These are phyloP conservation scores for Sycophila texana DNA, from an alignment of 2,888 invertebrate species.

Conservation along the genomic window DNA sequence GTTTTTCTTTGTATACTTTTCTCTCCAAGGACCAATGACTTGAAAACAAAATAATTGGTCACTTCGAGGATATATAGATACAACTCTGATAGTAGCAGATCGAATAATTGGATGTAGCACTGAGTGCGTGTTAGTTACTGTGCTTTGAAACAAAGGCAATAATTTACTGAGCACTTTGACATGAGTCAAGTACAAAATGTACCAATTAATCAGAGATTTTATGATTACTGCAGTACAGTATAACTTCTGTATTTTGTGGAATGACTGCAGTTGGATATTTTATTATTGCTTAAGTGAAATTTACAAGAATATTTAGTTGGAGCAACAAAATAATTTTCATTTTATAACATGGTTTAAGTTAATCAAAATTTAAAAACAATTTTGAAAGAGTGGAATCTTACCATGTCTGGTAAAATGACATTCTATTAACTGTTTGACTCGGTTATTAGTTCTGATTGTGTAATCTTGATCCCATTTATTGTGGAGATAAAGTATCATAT, in stretches of 20 bases:
- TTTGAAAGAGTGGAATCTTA: constrained; percentile 21
- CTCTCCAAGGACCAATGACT: too few relatives aligned
- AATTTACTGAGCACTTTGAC: constrained; percentile 16
- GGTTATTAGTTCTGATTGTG: constrained; percentile 33
- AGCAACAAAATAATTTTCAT: background rate
- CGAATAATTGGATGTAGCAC: background rate
- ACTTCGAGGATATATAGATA: too few relatives aligned
- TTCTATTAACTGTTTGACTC: constrained; percentile 35
- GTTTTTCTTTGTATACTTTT: background rate
- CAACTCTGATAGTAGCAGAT: background rate
- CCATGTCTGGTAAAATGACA: constrained; percentile 9
- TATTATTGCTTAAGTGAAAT: too few relatives aligned
- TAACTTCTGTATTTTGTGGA: background rate
- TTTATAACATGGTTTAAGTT: too few relatives aligned
- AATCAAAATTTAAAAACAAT: background rate
- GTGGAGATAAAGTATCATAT: constrained; percentile 8
- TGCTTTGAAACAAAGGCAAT: constrained; percentile 17
- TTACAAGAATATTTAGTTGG: background rate
- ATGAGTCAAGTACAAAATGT: constrained; percentile 17
- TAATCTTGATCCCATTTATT: constrained; percentile 44
- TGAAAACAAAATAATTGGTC: too few relatives aligned
- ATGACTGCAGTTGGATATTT: too few relatives aligned
- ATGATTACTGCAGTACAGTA: background rate
- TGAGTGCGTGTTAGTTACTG: constrained; percentile 21
- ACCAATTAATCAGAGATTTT: constrained; percentile 12